These are phyloP conservation scores for Pachymerium ferrugineum DNA, from an alignment of 2,888 invertebrate genomes.

Conservation along the genomic window DNA sequence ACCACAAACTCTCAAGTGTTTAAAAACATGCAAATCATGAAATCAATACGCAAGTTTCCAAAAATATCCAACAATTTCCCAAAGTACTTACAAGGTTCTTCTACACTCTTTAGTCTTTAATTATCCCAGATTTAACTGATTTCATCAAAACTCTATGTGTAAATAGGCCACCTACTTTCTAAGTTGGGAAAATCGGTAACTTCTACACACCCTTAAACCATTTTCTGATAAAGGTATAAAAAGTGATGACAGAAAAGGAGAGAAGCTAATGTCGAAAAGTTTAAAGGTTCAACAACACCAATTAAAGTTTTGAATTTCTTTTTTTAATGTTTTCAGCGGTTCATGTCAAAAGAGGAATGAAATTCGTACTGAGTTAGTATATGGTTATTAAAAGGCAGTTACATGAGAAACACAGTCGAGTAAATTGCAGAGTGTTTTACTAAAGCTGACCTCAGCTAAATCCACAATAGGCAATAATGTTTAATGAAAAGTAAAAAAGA, in stretches of 20 bases:
- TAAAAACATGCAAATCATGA: not conserved
- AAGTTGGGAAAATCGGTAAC: not conserved
- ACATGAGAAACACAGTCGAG: not conserved
- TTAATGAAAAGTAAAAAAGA: not conserved
- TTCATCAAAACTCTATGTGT: no score
- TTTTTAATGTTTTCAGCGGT: no score
- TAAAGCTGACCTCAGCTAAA: conserved; percentile 6
- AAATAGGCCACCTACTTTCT: conserved; percentile 24
- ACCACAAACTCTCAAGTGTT: no score
- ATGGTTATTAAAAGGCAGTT: not conserved
- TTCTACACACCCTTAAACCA: not conserved
- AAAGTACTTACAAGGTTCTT: not conserved
- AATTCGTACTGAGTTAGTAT: not conserved
- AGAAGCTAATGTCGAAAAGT: not conserved
- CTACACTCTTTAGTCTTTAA: not conserved
- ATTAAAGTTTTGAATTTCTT: no score
- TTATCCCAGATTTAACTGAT: not conserved
- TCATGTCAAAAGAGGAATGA: no score
- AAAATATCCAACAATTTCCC: not conserved
- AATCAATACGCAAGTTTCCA: not conserved
- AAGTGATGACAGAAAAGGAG: not conserved
- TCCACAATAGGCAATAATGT: conserved; percentile 2
- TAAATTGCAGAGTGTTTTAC: not conserved
- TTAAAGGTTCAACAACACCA: not conserved
- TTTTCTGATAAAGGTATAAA: not conserved